Percentiles rank a stretch among this genome's conserved stretches.
phyloP scores from a whole-genome alignment of 2,888 invertebrate species.

The Sipha maydis region DNA sequence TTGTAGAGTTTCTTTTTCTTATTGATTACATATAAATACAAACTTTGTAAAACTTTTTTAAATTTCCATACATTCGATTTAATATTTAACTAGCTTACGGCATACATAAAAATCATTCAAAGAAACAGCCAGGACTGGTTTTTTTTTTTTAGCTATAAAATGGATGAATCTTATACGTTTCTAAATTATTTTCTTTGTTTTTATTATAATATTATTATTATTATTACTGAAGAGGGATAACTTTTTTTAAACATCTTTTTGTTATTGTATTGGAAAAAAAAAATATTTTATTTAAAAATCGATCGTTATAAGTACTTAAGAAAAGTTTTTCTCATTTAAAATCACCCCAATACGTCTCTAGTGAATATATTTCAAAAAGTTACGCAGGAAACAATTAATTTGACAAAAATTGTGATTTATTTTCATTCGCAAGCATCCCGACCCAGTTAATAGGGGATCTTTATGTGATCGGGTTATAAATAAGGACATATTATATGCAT shows the following conservation, averaged over 20 bases:
- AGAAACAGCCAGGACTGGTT: not conserved
- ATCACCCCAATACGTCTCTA: slow-evolving; percentile 5
- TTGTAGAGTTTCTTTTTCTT: too few species aligned
- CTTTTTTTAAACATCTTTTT: slow-evolving; percentile 31
- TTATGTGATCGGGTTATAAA: not conserved
- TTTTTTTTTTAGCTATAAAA: slow-evolving; percentile 18
- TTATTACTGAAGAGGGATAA: slow-evolving; percentile 25
- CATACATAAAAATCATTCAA: slow-evolving; percentile 4
- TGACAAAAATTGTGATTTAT: slow-evolving; percentile 8
- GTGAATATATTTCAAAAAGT: slow-evolving; percentile 35
- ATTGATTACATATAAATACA: too few species aligned
- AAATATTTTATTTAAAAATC: slow-evolving; percentile 39
- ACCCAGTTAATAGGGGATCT: not conserved
- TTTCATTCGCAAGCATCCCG: not conserved
- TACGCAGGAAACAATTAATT: slow-evolving; percentile 29
- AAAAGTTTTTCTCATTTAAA: slow-evolving; percentile 16
- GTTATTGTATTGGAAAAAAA: slow-evolving; percentile 8
- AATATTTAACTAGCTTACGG: not conserved
- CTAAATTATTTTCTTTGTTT: not conserved
- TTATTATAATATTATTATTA: not conserved
- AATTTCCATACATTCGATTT: not conserved
- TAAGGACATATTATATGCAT: not conserved
- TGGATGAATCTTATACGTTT: not conserved
- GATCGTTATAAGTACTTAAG: slow-evolving; percentile 40
- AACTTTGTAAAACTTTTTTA: not conserved